Evolutionary conservation across 1,140 invertebrate genomes (phyloP), one percentile per base, ranked within the genome.

Genomic region (Lordiphosa mommai): DNA sequence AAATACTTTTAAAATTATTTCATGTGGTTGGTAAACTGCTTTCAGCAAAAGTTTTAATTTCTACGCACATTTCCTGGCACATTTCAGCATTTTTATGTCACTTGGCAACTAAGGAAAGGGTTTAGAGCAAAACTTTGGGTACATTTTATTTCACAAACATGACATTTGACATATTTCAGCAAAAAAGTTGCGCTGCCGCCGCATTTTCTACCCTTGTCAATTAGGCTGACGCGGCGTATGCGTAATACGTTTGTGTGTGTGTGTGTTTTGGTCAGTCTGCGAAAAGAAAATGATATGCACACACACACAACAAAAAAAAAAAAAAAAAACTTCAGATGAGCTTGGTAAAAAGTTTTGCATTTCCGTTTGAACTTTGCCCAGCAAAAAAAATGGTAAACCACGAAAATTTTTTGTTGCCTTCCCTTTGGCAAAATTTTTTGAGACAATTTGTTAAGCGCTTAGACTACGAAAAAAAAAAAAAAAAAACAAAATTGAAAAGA

Each of bases 171-270:
- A 84, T 84, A 77, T 84, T 84, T 72, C 59, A 67, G 60, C 63
- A 57, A 67, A 69, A 82, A 65, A 65, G 56, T 72, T 72, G 51
- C 61, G 71, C 71, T 69, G 65, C 59, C 56, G 67, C 50, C 72
- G 61, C 72, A 74, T 56, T 76, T 57, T 65, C 32, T 72, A 84
- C 77, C 77, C 77, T 84, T 84, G 72, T 84, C 77, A 84, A 84
- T 84, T 84, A 72, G 63, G 76, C 72, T 77, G 77, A 84, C 77
- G 65, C 55, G 73, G 77, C 77, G 77, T 77, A 84, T 77, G 64
- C 72, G 59, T 72, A 61, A 84, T 84, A 60, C 56, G 68, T n/a
- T 14, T 52, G 8, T 27, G 32, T 40, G 13, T 53, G 10, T 32
- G 14, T 44, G 23, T 64, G 16, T 48, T 34, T 23, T 59, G 64